These are phyloP conservation scores for Mus spicilegus DNA, from an alignment of 2,113 vertebrate genomes.

Conservation along the genomic window DNA sequence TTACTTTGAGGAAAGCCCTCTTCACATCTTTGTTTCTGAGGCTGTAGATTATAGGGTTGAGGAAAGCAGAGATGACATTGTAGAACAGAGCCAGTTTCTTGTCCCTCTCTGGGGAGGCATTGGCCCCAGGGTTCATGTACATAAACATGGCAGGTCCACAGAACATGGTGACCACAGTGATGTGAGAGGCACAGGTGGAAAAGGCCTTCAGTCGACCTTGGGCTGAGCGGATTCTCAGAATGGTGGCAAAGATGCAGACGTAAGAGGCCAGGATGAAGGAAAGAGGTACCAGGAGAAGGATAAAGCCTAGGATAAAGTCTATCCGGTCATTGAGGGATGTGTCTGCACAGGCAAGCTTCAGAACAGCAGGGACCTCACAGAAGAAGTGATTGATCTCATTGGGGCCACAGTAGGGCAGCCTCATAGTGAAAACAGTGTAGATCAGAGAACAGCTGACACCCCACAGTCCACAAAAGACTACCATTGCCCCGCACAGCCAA, in stretches of 20 bases:
- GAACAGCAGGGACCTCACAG: constrained; percentile 75
- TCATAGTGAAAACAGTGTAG: constrained; percentile 73
- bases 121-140: constrained; percentile 75
- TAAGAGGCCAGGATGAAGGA: constrained; percentile 73
- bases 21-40: constrained; percentile 80
- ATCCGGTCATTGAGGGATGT: constrained; percentile 67
- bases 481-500: constrained; percentile 59
- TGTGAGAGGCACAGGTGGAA: constrained; percentile 72
- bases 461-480: constrained; percentile 68
- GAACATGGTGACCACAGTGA: constrained; percentile 75
- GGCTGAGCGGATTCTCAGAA: constrained; percentile 65
- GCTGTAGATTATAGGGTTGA: constrained; percentile 78
- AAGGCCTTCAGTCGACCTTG: constrained; percentile 69
- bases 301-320: constrained; percentile 74
- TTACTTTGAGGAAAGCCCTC: constrained; percentile 70
- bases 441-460: constrained; percentile 70
- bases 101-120: constrained; percentile 68
- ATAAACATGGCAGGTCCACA: constrained; percentile 79
- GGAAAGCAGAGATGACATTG: constrained; percentile 76
- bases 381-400: constrained; percentile 78
- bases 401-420: constrained; percentile 72
- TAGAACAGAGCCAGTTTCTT: constrained; percentile 79
- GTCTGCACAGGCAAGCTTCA: constrained; percentile 76
- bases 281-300: constrained; percentile 72
- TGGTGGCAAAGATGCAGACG: constrained; percentile 59